These are phyloP conservation scores for Camponotus floridanus DNA, from an alignment of 1,140 invertebrate genomes.

Conservation along the genomic window DNA sequence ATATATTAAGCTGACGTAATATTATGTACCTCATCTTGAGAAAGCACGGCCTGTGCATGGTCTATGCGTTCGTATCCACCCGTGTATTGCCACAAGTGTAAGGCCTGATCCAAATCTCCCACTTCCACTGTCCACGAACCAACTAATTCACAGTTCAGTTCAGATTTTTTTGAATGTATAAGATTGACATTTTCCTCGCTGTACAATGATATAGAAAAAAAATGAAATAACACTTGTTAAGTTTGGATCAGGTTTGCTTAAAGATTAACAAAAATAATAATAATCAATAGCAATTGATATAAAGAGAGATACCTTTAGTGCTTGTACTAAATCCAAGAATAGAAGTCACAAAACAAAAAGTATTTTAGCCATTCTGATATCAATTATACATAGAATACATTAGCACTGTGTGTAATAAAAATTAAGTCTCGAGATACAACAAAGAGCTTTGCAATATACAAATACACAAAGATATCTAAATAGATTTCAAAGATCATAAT, in stretches of 20 bases:
- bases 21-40: conserved; percentile 89
- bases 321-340: not conserved
- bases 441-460: not conserved
- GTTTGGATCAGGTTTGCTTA: conserved; percentile 36
- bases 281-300: conserved; percentile 6
- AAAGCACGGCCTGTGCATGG: conserved; percentile 91
- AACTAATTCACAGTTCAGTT: conserved; percentile 91
- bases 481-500: not conserved
- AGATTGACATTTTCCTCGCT: conserved; percentile 94
- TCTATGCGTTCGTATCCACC: conserved; percentile 97
- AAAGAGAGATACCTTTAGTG: not conserved
- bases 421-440: not conserved
- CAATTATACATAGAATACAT: not conserved
- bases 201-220: conserved; percentile 69
- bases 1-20: conserved; percentile 8
- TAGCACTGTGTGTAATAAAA: not conserved
- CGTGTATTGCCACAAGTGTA: conserved; percentile 97
- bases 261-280: not conserved
- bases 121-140: conserved; percentile 96
- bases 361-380: not conserved
- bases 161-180: conserved; percentile 91
- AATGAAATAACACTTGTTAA: conserved; percentile 10
- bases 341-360: not conserved
- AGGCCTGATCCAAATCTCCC: conserved; percentile 98
- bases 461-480: not conserved